Base-by-base conservation (phyloP, 2,888 invertebrate genomes). In the Tetragonisca angustula region DNA sequence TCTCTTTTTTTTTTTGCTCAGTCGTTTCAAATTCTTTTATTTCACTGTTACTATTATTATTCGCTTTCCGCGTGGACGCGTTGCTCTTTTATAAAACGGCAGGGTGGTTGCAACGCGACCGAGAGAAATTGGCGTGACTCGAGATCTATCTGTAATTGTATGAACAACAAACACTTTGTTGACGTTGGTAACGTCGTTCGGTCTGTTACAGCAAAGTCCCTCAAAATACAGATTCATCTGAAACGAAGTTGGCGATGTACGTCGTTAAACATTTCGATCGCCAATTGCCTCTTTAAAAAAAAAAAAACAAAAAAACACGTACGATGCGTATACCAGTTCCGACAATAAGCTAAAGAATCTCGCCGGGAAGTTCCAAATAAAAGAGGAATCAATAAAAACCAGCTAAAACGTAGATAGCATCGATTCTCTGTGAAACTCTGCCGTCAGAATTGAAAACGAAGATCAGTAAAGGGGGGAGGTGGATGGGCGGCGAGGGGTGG, bases 31-130 rank as follows among this genome's bases (percentile, higher is more conserved):
- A 24, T 15, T n/a, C 24, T 59, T 59, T 59, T 59, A 59, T 36
- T 24, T 32, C 5, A 1, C 43, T 27, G 50, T 70, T 69, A 65
- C 62, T 52, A 81, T 74, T 59, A 73, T 80, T 81, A 74, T 70
- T 64, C 73, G 80, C 72, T 81, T 68, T 68, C 67, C 81, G 49
- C 17, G 54, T 68, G 79, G 21, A 71, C 65, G 65, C 50, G n/a
- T 62, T 62, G 27, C 24, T 32, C 15, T 49, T 5, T 17, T 49
- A 9, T 9, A 27, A 21, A 62, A 17, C 32, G 50, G n/a, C 4
- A 2, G 49, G 49, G 21, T 24, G 2, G 24, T 24, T 49, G 49
- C 9, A 24, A 49, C 49, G 49, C 9, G 24, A 17, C n/a, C 24
- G 49, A 11, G 27, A 19, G 27, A 68, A 27, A 68, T 24, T 68